Conservation (phyloP, 2,888 invertebrate species). For the Calameuta idolon region DNA sequence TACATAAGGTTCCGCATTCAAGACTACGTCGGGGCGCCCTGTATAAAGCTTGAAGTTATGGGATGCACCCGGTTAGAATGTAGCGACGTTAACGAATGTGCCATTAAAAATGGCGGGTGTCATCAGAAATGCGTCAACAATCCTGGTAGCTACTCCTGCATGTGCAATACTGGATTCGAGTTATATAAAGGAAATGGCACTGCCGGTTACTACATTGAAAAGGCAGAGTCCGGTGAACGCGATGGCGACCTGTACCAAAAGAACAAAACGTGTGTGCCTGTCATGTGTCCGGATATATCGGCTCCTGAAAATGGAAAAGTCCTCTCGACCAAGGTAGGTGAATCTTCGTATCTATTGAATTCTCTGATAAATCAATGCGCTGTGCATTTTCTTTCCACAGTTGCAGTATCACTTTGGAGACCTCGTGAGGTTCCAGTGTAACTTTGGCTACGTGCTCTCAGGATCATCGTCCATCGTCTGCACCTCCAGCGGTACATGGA, state of each 20-base stretch:
- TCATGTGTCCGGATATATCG: constrained; percentile 84
- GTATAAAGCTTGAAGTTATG: constrained; percentile 91
- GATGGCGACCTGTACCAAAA: constrained; percentile 90
- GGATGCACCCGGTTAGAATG: constrained; percentile 93
- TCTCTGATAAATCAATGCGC: background rate
- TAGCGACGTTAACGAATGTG: constrained; percentile 89
- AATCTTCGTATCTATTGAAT: background rate
- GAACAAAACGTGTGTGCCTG: constrained; percentile 95
- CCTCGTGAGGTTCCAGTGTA: constrained; percentile 90
- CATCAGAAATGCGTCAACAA: constrained; percentile 93
- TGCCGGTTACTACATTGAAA: constrained; percentile 84
- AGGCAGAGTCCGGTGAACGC: constrained; percentile 85
- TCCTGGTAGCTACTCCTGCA: constrained; percentile 88
- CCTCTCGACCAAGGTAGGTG: constrained; percentile 77
- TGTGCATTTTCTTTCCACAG: constrained; percentile 46
- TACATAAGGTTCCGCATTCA: constrained; percentile 86
- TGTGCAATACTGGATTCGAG: constrained; percentile 92
- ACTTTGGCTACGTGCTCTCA: constrained; percentile 93
- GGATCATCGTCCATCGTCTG: constrained; percentile 89
- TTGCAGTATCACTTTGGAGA: constrained; percentile 90
- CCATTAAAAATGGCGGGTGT: constrained; percentile 88
- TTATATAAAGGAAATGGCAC: constrained; percentile 90
- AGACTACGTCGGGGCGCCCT: constrained; percentile 90
- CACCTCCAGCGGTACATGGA: constrained; percentile 92
- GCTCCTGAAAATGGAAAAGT: constrained; percentile 89